phyloP scores from a whole-genome alignment of 2,113 vertebrate species.

The Labeo rohita region DNA sequence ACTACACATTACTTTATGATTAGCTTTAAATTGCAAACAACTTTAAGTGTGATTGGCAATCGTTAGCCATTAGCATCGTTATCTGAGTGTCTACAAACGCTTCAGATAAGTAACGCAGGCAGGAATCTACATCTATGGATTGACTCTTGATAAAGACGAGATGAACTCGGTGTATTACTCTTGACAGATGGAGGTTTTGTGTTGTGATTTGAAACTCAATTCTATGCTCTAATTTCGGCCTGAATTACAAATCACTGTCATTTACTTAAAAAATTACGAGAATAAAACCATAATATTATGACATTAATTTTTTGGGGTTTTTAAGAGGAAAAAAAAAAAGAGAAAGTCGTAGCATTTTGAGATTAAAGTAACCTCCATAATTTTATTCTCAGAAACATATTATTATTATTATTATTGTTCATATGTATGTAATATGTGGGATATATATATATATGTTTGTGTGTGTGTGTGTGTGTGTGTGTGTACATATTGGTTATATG shows the following conservation, averaged over 20 bases:
- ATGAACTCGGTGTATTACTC: neutral
- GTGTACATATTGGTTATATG: too few species aligned
- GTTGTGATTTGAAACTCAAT: neutral
- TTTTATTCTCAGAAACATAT: too few species aligned
- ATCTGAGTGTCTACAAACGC: slow-evolving; percentile 36
- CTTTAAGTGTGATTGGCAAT: slow-evolving; percentile 21
- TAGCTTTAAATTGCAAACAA: slow-evolving; percentile 38
- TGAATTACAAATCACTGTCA: neutral
- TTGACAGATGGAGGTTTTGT: neutral
- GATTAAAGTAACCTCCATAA: too few species aligned
- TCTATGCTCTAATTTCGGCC: neutral
- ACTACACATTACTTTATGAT: slow-evolving; percentile 16
- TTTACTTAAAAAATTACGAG: too few species aligned
- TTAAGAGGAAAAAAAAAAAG: too few species aligned
- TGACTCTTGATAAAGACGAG: slow-evolving; percentile 24
- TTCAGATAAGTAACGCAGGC: slow-evolving; percentile 11
- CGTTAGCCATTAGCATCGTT: slow-evolving; percentile 16
- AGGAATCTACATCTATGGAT: slow-evolving; percentile 15
- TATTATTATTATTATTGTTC: too few species aligned
- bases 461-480: too few species aligned
- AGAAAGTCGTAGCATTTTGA: too few species aligned
- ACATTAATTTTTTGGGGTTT: too few species aligned
- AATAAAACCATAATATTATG: too few species aligned
- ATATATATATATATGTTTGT: too few species aligned
- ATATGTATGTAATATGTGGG: too few species aligned